Conservation (phyloP, 2,888 invertebrate genomes). For the Oconnorella tubifera region DNA sequence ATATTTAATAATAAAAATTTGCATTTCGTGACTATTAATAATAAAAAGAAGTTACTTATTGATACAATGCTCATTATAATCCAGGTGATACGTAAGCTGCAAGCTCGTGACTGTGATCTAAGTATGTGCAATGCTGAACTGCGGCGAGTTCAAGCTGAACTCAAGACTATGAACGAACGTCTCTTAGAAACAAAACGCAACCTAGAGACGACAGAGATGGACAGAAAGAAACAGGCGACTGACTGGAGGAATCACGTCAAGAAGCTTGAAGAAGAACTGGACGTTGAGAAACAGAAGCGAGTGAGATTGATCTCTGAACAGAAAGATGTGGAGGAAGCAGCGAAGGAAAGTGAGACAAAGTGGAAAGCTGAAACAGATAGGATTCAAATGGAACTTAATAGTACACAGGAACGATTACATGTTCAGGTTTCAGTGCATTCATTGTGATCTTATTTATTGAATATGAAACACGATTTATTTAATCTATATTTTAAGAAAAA, state of each 20-base stretch:
- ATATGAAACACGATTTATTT: no score
- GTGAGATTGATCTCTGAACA: conserved; percentile 36
- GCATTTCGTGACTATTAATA: no score
- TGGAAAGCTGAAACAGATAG: conserved; percentile 23
- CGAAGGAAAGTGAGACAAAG: conserved; percentile 16
- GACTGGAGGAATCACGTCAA: conserved; percentile 39
- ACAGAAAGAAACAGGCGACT: conserved; percentile 25
- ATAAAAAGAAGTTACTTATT: no score
- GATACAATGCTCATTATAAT: not conserved
- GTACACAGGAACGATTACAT: conserved; percentile 21
- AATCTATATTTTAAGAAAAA: no score
- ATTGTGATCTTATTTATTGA: no score
- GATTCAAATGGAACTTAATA: conserved; percentile 28
- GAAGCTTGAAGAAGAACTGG: conserved; percentile 40
- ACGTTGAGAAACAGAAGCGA: conserved; percentile 29
- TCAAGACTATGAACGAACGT: conserved; percentile 25
- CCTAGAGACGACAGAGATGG: conserved; percentile 15
- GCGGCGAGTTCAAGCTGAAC: conserved; percentile 36
- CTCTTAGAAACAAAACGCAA: conserved; percentile 13
- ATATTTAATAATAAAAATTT: no score
- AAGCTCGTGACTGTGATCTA: conserved; percentile 28
- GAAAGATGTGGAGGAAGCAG: conserved; percentile 32
- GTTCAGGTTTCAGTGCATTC: no score
- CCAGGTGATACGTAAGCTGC: conserved; percentile 23
- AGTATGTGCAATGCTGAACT: conserved; percentile 24